Base-by-base conservation (phyloP, 2,113 vertebrate genomes). In the Thalassoma bifasciatum region DNA sequence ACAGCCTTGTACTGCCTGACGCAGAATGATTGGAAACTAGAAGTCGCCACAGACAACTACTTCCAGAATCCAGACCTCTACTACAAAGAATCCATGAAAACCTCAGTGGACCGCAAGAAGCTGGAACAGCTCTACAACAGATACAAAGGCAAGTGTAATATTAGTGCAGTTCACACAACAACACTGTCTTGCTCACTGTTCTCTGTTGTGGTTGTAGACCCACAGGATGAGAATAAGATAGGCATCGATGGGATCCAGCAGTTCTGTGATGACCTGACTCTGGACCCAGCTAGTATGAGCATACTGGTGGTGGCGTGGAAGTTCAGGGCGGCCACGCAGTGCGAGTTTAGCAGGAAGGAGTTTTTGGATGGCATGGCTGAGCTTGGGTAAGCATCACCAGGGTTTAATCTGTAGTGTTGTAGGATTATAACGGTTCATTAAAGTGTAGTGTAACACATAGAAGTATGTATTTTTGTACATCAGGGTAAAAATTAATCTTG, bases 171-270 rank as follows among this genome's bases (percentile, higher is more conserved):
- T 24, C 30, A 0, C 14, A 30, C 19, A 8, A 21, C 26, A 30
- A 11, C 13, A 4, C 2, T 6, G 13, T 67, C 30, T 52, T 63
- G 21, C 37, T 82, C 2, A 68, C 52, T 63, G 0, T 17, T 36
- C 14, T 58, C 2, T 0, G 16, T 34, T 59, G 26, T 84, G 42
- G 65, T 47, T 79, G 12, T 90, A 99, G 97, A 98, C 82, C 96
- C 97, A 52, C 96, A 98, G 72, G 97, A 99, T 95, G 98, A 98
- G 87, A 97, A 97, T 88, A 99, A 97, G 94, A 98, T 99, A 51
- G 97, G 97, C 36, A 93, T 98, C 37, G 97, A 99, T 60, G 97
- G 97, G 26, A 97, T 99, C 88, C 97, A 98, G 67, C 96, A 96
- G 88, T 98, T 99, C 88, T 98, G 97, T 78, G 97, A 98, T 77